phyloP scores from a whole-genome alignment of 2,888 invertebrate species.

The Drosophila helvetica region DNA sequence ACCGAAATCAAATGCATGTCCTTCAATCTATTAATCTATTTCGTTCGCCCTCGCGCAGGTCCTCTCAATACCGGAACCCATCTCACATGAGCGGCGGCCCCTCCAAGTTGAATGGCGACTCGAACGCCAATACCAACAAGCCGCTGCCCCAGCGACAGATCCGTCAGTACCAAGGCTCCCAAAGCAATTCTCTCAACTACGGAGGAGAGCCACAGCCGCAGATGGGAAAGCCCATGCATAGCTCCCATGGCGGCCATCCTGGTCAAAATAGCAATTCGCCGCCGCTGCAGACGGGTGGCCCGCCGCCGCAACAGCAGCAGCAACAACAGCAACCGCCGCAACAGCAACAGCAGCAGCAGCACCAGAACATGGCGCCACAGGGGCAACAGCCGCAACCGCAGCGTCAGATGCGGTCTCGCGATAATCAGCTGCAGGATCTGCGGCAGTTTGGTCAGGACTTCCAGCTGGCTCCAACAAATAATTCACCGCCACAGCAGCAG shows the following conservation, averaged over 20 bases:
- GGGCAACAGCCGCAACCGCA: slow-evolving; percentile 78
- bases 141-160: slow-evolving; percentile 81
- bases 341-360: slow-evolving; percentile 58
- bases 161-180: slow-evolving; percentile 80
- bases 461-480: slow-evolving; percentile 85
- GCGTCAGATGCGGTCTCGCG: slow-evolving; percentile 80
- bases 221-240: slow-evolving; percentile 78
- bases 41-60: slow-evolving; percentile 47
- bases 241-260: slow-evolving; percentile 75
- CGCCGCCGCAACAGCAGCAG: slow-evolving; percentile 37
- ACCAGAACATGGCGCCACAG: slow-evolving; percentile 60
- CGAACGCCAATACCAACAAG: slow-evolving; percentile 74
- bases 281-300: slow-evolving; percentile 72
- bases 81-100: slow-evolving; percentile 70
- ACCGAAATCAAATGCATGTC: no score
- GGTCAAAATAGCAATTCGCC: slow-evolving; percentile 78
- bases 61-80: slow-evolving; percentile 76
- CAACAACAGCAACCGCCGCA: slow-evolving; percentile 45
- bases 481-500: slow-evolving; percentile 81
- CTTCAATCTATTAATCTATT: not conserved
- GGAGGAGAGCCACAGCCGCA: slow-evolving; percentile 57
- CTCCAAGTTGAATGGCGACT: slow-evolving; percentile 83
- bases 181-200: slow-evolving; percentile 79
- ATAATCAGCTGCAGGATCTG: slow-evolving; percentile 85
- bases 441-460: slow-evolving; percentile 93